These are phyloP conservation scores for Tiliacea aurago DNA, from an alignment of 2,888 invertebrate genomes.

Conservation along the genomic window DNA sequence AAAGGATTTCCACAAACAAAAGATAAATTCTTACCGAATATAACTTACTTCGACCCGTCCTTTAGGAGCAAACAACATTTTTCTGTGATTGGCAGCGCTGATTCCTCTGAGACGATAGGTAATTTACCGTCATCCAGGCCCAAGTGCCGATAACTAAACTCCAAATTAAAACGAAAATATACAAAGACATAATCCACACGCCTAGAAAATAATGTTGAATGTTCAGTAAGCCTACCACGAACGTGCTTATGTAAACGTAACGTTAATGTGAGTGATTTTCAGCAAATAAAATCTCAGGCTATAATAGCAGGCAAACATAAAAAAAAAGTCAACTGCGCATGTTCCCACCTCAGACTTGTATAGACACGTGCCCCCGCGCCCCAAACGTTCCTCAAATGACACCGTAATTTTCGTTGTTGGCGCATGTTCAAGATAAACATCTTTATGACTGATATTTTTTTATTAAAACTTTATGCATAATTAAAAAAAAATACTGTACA, in stretches of 20 bases:
- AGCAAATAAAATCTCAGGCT: not conserved
- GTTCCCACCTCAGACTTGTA: not conserved
- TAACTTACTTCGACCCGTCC: not conserved
- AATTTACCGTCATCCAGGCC: slow-evolving; percentile 28
- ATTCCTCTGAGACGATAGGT: not conserved
- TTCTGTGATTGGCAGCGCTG: not conserved
- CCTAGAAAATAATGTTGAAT: not conserved
- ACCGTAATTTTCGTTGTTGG: not conserved
- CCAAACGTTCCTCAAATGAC: too few relatives aligned
- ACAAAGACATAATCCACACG: slow-evolving; percentile 3
- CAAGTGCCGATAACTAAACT: slow-evolving; percentile 4
- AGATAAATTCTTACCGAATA: not conserved
- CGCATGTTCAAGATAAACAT: not conserved
- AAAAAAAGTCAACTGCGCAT: not conserved
- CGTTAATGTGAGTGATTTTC: not conserved
- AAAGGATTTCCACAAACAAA: not conserved
- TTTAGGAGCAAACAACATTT: not conserved
- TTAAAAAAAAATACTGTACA: too few relatives aligned
- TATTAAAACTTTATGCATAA: too few relatives aligned
- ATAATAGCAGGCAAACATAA: not conserved
- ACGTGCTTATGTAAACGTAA: not conserved
- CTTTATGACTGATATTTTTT: not conserved
- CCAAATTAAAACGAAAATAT: slow-evolving; percentile 1
- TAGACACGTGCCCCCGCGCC: too few relatives aligned
- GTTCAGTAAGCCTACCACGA: not conserved